Evolutionary conservation across 2,113 vertebrate genomes (phyloP).

Genomic region (Callospermophilus lateralis): DNA sequence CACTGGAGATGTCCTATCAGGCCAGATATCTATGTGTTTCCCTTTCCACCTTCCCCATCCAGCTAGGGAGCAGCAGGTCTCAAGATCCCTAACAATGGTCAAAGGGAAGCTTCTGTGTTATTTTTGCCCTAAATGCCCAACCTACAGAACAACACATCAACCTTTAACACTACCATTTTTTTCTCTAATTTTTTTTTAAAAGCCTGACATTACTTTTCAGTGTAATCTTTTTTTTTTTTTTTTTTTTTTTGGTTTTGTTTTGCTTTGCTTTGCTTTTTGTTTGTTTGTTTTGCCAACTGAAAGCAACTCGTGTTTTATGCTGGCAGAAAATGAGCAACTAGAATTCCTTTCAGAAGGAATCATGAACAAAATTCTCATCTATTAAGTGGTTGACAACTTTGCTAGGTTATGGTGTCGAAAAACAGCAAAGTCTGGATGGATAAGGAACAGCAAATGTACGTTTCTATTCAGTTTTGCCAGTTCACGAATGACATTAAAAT

Average conservation of each 20-base stretch:
- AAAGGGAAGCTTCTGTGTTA: not conserved
- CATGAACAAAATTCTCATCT: not conserved
- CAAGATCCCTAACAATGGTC: not conserved
- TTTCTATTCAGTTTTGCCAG: conserved; percentile 13
- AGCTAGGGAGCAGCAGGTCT: not conserved
- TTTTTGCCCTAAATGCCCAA: conserved; percentile 13
- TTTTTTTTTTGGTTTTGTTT: not conserved
- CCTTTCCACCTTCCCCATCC: not conserved
- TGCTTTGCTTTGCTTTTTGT: not conserved
- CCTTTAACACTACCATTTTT: not conserved
- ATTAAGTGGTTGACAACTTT: not conserved
- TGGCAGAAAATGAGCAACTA: conserved; percentile 25
- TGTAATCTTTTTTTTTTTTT: conserved; percentile 30
- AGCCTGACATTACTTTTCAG: conserved; percentile 8
- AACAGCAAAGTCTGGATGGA: not conserved
- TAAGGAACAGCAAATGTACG: not conserved
- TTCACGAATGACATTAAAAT: not conserved
- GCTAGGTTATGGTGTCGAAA: not conserved
- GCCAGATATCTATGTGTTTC: not conserved
- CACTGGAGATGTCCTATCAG: not conserved
- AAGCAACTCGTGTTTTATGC: conserved; percentile 30
- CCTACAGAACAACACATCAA: not conserved
- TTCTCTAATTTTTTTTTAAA: not conserved
- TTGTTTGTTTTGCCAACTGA: not conserved
- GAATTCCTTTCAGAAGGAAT: conserved; percentile 48